phyloP scores from a whole-genome alignment of 2,888 invertebrate genomes.

The Acleris laterana region DNA sequence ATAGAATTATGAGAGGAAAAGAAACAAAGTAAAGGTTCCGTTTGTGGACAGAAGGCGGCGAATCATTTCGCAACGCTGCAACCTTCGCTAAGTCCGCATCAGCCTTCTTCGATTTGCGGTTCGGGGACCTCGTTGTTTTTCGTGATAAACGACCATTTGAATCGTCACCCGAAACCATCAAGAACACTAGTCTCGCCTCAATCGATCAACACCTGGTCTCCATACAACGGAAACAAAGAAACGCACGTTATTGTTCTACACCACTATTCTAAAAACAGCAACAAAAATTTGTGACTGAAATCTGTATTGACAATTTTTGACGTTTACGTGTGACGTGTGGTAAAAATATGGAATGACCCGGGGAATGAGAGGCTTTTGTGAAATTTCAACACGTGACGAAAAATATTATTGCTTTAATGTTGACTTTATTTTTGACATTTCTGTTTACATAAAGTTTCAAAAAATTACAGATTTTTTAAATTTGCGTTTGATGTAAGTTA shows the following conservation, averaged over 20 bases:
- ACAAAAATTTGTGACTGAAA: slow-evolving; percentile 49
- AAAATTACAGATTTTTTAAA: too few relatives aligned
- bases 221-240: slow-evolving; percentile 76
- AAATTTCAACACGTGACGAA: slow-evolving; percentile 1
- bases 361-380: neutral
- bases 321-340: slow-evolving; percentile 50
- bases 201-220: slow-evolving; percentile 71
- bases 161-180: slow-evolving; percentile 85
- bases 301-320: slow-evolving; percentile 50
- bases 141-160: slow-evolving; percentile 87
- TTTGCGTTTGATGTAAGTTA: too few relatives aligned
- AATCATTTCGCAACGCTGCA: slow-evolving; percentile 84
- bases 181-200: slow-evolving; percentile 71
- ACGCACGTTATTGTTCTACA: slow-evolving; percentile 64
- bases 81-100: slow-evolving; percentile 86
- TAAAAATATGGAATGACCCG: slow-evolving; percentile 41
- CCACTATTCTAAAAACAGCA: slow-evolving; percentile 64
- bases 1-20: slow-evolving; percentile 93
- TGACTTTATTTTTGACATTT: too few relatives aligned
- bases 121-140: slow-evolving; percentile 87
- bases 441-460: neutral
- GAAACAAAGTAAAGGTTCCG: slow-evolving; percentile 95
- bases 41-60: slow-evolving; percentile 92
- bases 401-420: neutral
- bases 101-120: slow-evolving; percentile 86